Evolutionary conservation across 2,113 vertebrate species (phyloP).

Genomic region (Podarcis muralis): DNA sequence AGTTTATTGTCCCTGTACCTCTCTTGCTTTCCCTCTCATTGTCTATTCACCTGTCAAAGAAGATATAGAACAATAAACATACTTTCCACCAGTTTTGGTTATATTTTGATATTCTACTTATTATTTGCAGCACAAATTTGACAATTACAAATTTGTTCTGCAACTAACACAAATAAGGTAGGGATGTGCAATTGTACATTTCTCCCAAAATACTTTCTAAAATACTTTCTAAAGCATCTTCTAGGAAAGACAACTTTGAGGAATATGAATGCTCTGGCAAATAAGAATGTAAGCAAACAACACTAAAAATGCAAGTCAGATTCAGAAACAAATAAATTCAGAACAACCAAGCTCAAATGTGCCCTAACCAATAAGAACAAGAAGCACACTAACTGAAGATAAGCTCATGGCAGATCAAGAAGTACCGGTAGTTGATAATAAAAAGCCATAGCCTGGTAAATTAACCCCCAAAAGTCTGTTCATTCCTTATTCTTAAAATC

Average conservation of each 20-base stretch:
- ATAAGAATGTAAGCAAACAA: neutral
- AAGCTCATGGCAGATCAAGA: neutral
- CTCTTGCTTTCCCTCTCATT: neutral
- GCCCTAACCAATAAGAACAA: neutral
- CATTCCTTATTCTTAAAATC: neutral
- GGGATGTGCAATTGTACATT: neutral
- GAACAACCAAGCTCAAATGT: neutral
- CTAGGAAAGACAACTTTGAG: neutral
- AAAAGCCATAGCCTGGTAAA: neutral
- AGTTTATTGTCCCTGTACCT: neutral
- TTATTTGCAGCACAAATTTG: neutral
- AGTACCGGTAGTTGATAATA: neutral
- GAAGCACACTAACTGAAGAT: neutral
- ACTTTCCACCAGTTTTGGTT: neutral
- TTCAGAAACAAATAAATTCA: neutral
- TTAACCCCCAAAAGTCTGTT: neutral
- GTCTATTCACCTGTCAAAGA: too few species aligned
- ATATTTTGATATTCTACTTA: neutral
- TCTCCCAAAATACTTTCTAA: neutral
- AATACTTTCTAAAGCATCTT: neutral
- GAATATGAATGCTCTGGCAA: too few species aligned
- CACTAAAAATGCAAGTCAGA: neutral
- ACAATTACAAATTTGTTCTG: neutral
- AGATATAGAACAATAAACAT: neutral
- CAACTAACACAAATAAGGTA: neutral